Base-by-base conservation (phyloP, 2,797 vertebrate genomes). In the Rhadinocentrus ornatus region DNA sequence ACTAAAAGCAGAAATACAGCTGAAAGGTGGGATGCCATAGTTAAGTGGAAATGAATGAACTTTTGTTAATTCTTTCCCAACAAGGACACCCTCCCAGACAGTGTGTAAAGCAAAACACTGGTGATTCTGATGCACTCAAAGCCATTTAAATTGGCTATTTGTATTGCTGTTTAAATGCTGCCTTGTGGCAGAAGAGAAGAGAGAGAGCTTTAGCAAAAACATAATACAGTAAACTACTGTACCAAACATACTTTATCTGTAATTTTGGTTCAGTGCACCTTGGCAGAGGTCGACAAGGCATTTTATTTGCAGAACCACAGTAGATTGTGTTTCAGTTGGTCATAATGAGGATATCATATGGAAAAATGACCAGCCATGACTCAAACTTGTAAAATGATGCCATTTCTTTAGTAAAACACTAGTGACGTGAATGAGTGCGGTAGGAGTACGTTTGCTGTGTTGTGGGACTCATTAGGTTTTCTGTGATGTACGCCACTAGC, bases 401-500 rank as follows among this genome's bases (percentile, higher is more conserved):
- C 26, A 27, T 29, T 31, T 7, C 26, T 55, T 60, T 10, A 41
- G 55, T 59, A 34, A 62, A 72, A 63, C 75, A 66, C 85, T 81
- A 93, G 81, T 88, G 88, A 41, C 35, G 88, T 1, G 91, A 90
- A 80, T 92, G 94, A 46, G 91, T 82, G 82, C 82, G 89, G 74
- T 93, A 94, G 3, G 90, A 80, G 64, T 93, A 91, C 1, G 91
- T 62, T 75, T 91, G 93, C 39, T 92, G 92, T 8, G 83, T 86
- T 2, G 94, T 82, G 48, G 96, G 95, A 82, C 94, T 96, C 96
- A 98, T 96, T 84, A 99, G 96, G 89, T 98, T 99, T 84, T 99
- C 98, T 3, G 98, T 99, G 91, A 99, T 97, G 86, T 99, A 99
- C 22, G 98, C 98, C 92, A 99, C 98, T 37, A 99, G 93, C 73